Conservation (phyloP, 2,888 invertebrate genomes). For the Halictus quadricinctus region DNA sequence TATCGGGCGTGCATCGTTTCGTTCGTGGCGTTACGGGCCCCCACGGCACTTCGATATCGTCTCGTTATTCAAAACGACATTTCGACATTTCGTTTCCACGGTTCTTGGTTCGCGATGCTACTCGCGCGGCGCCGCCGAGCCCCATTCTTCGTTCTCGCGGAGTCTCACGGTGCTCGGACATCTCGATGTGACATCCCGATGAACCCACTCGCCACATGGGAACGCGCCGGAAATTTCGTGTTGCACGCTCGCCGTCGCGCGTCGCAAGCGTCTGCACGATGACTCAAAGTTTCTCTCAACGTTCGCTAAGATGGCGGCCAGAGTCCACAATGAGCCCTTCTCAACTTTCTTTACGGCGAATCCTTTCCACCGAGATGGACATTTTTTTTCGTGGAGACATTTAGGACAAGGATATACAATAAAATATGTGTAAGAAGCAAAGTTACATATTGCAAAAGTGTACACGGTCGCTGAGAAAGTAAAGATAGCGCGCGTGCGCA, state of each 20-base stretch:
- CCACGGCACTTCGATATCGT: constrained; percentile 64
- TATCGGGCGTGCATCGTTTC: constrained; percentile 74
- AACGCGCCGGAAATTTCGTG: constrained; percentile 45
- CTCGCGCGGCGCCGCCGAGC: not conserved
- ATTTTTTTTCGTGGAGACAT: not conserved
- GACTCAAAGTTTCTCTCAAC: constrained; percentile 13
- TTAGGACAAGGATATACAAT: no score
- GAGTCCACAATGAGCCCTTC: not conserved
- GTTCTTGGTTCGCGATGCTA: constrained; percentile 40
- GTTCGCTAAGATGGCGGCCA: not conserved
- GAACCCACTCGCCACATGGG: constrained; percentile 50
- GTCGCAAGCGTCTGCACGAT: not conserved
- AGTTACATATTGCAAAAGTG: no score
- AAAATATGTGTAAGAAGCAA: no score
- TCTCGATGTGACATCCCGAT: constrained; percentile 50
- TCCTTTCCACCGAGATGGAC: not conserved
- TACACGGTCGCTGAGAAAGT: no score
- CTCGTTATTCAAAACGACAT: constrained; percentile 69
- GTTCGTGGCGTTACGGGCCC: constrained; percentile 56
- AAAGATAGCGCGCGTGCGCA: no score
- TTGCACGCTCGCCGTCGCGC: constrained; percentile 18
- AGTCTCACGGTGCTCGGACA: constrained; percentile 47
- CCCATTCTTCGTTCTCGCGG: constrained; percentile 37
- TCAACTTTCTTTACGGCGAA: not conserved
- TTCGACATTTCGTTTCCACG: constrained; percentile 62